Base-by-base conservation (phyloP, 2,797 vertebrate genomes). In the Poeciliopsis paucimaculata region DNA sequence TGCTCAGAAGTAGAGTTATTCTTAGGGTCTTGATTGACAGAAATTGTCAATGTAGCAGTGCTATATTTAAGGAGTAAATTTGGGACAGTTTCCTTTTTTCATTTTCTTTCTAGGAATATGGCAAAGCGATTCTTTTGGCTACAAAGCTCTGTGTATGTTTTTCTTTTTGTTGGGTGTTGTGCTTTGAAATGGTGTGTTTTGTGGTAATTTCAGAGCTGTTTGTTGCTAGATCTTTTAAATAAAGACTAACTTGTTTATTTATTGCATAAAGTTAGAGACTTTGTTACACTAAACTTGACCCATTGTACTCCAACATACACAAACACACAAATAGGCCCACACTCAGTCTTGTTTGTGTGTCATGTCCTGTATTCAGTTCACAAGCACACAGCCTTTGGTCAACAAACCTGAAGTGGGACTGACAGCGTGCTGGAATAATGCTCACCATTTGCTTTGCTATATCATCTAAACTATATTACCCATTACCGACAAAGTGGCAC, bases 81-180 rank as follows among this genome's bases (percentile, higher is more conserved):
- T 71, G 92, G 90, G 92, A 89, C 92, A 93, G 79, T 88, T 93
- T 79, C 76, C 80, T 71, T 90, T 70, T 72, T 90, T 88, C 46
- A 51, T 41, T 72, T 72, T 86, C 90, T 89, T 90, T 94, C 89
- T 53, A 92, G 90, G 91, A 94, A 94, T 84, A 85, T 81, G 72
- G 26, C 70, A 43, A 60, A 68, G 72, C 72, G 84, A 70, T 82
- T 88, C 72, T 83, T 47, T 74, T 68, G 23, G 26, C 81, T 76
- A 28, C 31, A 45, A 71, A 11, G 39, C 23, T 13, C 49, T 76
- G 66, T 64, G 31, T 31, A 41, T 66, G 72, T 80, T 36, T 46
- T 43, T 9, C n/a, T 76, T 36, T 72, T 36, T 74, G 46, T 47
- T 55, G 49, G 31, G 60, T 31, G 13, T 34, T 41, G 4, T 71